Conservation (phyloP, 2,797 vertebrate species). For the Arctocebus calabarensis region DNA sequence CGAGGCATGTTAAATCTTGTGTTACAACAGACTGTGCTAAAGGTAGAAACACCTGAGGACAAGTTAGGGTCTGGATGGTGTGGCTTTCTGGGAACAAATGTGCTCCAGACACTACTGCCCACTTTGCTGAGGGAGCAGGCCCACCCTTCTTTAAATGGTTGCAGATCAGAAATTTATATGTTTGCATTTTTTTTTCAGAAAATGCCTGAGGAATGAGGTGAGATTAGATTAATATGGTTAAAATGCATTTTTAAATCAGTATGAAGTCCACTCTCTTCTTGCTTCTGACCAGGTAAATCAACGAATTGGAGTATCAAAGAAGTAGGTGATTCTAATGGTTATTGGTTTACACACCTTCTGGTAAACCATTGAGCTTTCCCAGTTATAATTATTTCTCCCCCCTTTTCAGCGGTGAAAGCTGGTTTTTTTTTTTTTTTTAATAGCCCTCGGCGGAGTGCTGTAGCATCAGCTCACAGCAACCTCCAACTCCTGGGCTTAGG, state of each 20-base stretch:
- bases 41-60: background rate
- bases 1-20: background rate
- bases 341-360: background rate
- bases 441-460: background rate
- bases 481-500: too few species aligned
- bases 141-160: constrained; percentile 47
- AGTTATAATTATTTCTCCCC: background rate
- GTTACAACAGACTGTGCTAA: background rate
- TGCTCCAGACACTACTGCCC: fast-evolving
- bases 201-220: constrained; percentile 74
- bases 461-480: too few species aligned
- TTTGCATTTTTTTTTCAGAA: constrained; percentile 79
- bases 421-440: background rate
- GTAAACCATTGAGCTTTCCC: background rate
- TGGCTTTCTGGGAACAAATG: background rate
- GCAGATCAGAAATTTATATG: constrained; percentile 71
- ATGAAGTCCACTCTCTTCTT: background rate
- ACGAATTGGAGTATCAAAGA: background rate
- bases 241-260: constrained; percentile 71
- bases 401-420: background rate
- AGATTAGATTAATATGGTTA: constrained; percentile 70
- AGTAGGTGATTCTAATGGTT: background rate
- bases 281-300: background rate
- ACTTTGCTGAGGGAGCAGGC: background rate
- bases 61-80: background rate